A percentile compares a stretch with the other conserved stretches of the same genome.
Evolutionary conservation across 1,140 invertebrate species (phyloP).

Genomic region (Calephelis nemesis): DNA sequence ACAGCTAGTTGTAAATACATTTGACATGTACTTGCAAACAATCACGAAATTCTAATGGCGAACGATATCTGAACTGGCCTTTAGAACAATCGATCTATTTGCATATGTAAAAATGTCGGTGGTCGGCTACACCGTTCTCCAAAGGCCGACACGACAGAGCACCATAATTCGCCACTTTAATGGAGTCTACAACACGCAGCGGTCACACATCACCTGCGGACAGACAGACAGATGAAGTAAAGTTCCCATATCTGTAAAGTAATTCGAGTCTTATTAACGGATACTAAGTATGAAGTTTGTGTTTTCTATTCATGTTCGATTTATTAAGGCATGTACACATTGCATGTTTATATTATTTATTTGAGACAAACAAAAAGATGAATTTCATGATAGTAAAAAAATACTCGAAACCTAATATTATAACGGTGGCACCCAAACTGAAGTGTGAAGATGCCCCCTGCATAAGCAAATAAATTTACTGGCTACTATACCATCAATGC

Average conservation of each 20-base stretch:
- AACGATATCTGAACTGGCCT: constrained; percentile 16
- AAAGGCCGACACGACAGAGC: constrained; percentile 44
- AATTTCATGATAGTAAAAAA: too few species aligned
- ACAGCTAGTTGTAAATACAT: too few species aligned
- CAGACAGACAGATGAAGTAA: constrained; percentile 43
- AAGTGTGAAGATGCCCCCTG: too few species aligned
- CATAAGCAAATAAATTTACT: too few species aligned
- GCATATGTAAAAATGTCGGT: constrained; percentile 54
- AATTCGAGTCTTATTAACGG: neutral
- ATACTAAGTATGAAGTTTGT: too few species aligned
- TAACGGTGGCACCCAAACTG: too few species aligned
- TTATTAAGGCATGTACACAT: too few species aligned
- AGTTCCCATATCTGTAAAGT: neutral
- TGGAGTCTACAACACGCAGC: constrained; percentile 63
- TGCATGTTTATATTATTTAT: too few species aligned
- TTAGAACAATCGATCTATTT: constrained; percentile 36
- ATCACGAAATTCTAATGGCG: constrained; percentile 20
- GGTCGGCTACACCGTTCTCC: constrained; percentile 32
- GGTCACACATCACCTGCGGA: constrained; percentile 54
- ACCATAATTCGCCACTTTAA: constrained; percentile 57
- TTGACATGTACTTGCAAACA: constrained; percentile 4
- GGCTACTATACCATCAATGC: too few species aligned
- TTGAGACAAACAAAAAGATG: too few species aligned
- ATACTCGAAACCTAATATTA: too few species aligned
- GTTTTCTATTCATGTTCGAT: too few species aligned